phyloP scores from a whole-genome alignment of 2,113 vertebrate genomes.

The Phylloscopus trochiloides region DNA sequence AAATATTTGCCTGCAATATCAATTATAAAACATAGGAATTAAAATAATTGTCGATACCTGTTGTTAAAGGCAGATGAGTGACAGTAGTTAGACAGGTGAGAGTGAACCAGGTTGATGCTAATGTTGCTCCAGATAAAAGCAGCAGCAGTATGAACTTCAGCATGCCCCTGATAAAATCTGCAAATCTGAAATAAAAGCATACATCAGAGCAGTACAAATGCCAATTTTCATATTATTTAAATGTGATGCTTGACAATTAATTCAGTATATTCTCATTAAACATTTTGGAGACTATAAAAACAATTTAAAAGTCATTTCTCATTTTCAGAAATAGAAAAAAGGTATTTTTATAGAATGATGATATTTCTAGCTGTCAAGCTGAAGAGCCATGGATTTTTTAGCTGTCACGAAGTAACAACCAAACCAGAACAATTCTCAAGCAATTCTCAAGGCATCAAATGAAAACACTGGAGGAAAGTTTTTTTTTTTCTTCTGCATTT shows the following conservation, averaged over 20 bases:
- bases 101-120: slow-evolving; percentile 95
- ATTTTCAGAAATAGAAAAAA: slow-evolving; percentile 5
- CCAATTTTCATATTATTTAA: neutral
- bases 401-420: slow-evolving; percentile 8
- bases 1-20: neutral
- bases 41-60: slow-evolving; percentile 76
- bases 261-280: neutral
- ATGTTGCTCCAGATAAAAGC: slow-evolving; percentile 90
- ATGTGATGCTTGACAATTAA: slow-evolving; percentile 9
- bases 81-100: slow-evolving; percentile 89
- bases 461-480: neutral
- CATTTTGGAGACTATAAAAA: neutral
- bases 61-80: slow-evolving; percentile 92
- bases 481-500: neutral
- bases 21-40: neutral
- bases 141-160: slow-evolving; percentile 95
- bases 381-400: neutral
- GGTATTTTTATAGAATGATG: neutral
- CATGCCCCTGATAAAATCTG: slow-evolving; percentile 95
- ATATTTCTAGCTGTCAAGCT: slow-evolving; percentile 4
- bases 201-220: slow-evolving; percentile 14
- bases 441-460: slow-evolving; percentile 2
- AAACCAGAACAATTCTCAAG: slow-evolving; percentile 39
- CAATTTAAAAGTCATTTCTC: neutral
- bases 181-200: slow-evolving; percentile 83